Conservation (phyloP, 2,888 invertebrate genomes). For the Acrocyrtus sp. region DNA sequence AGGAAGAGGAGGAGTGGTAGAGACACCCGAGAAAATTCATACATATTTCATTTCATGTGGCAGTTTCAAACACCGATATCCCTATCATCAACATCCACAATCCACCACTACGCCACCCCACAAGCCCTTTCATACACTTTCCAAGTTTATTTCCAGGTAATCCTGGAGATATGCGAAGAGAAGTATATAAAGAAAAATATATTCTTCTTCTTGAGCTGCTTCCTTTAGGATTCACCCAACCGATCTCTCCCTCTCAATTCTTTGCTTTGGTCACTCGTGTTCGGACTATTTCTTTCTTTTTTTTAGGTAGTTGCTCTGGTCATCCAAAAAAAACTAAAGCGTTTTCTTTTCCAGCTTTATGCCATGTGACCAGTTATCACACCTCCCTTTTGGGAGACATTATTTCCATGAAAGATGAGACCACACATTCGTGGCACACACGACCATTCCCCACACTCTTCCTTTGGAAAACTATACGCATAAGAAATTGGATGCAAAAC, state of each 20-base stretch:
- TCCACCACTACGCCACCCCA: neutral
- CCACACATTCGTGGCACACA: too few species aligned
- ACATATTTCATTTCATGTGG: conserved; percentile 43
- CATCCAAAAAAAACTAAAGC: neutral
- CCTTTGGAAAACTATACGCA: conserved; percentile 5
- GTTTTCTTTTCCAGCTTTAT: too few species aligned
- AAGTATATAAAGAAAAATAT: neutral
- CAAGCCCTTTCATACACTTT: neutral
- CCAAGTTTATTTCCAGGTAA: conserved; percentile 26
- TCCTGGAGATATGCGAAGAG: neutral
- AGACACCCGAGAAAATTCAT: conserved; percentile 39
- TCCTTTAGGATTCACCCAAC: too few species aligned
- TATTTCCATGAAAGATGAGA: conserved; percentile 45
- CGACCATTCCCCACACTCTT: conserved; percentile 6
- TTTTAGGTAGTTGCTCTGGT: neutral
- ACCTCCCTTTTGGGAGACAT: conserved; percentile 31
- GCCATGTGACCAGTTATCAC: too few species aligned
- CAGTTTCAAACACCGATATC: neutral
- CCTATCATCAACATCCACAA: neutral
- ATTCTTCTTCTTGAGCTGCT: too few species aligned
- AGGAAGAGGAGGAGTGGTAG: conserved; percentile 7
- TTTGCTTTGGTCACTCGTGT: too few species aligned
- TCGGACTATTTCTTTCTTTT: neutral
- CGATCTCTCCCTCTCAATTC: too few species aligned
- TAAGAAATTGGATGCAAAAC: conserved; percentile 38